Evolutionary conservation across 2,113 vertebrate genomes (phyloP), one percentile per base, ranked within the genome.

Genomic region (Tonatia bakeri): DNA sequence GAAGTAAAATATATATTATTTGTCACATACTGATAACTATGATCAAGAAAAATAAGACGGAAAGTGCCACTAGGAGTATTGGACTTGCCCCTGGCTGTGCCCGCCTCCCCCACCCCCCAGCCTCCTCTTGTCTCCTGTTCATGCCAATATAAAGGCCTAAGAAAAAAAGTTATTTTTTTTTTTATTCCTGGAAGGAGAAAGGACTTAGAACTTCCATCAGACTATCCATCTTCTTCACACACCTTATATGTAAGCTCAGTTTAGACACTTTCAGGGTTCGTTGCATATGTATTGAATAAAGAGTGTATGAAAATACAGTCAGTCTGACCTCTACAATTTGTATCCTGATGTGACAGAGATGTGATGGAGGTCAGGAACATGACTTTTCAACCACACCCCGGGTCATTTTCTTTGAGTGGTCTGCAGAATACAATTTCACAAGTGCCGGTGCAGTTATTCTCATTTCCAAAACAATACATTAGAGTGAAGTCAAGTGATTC

Each of bases 401-500:
- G 19, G 22, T 69, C 24, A 75, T 87, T 83, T 47, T 90, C 43
- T 73, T 64, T 31, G 72, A 43, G 45, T 76, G 14, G 1, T 47
- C 31, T 64, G 6, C 12, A n/a, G 54, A 75, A 69, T 16, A 79
- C 6, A 88, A 28, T 79, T 90, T 79, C 12, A 33, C 4, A 50
- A 50, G 40, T 75, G 38, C 38, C 45, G 33, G 3, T 45, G n/a
- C 28, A 26, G n/a, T 26, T 91, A 40, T 52, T 77, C 4, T 24
- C 3, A 87, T 40, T 92, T 79, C n/a, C 15, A 72, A 82, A 82
- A 79, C 22, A 92, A 40, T 88, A 75, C 77, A 75, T 52, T 50
- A 85, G 16, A 76, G 0, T 20, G 45, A 65, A 65, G 17, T 79
- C 8, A 69, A 73, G 19, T 52, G 45, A 86, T 93, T 40, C 38